Conservation (phyloP, 2,797 vertebrate genomes). For the Acomys russatus region DNA sequence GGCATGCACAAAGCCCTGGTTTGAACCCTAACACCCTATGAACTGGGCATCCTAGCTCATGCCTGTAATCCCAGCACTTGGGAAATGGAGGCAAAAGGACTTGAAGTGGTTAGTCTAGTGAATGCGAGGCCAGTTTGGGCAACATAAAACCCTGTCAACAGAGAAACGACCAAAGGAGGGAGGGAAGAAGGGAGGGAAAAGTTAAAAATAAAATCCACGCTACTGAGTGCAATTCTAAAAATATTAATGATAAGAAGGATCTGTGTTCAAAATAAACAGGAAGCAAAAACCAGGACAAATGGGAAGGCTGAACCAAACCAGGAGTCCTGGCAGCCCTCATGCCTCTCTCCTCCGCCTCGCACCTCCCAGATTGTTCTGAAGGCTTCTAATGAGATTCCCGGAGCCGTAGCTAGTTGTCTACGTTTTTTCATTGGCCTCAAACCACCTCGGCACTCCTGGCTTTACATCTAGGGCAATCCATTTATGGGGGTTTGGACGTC, state of each 20-base stretch:
- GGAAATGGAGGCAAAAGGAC: neutral
- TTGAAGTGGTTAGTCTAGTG: neutral
- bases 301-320: fast-evolving
- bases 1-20: neutral
- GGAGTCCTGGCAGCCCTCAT: neutral
- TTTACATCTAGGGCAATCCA: constrained; percentile 46
- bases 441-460: constrained; percentile 42
- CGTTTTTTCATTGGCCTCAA: constrained; percentile 43
- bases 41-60: neutral
- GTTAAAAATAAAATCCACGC: neutral
- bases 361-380: neutral
- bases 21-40: neutral
- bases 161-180: neutral
- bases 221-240: constrained; percentile 55
- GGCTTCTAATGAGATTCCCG: constrained; percentile 37
- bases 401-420: constrained; percentile 43
- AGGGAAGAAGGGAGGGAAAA: neutral
- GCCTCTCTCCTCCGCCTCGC: neutral
- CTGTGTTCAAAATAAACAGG: constrained; percentile 30
- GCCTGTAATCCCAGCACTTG: neutral
- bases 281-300: neutral
- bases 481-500: constrained; percentile 50
- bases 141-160: neutral
- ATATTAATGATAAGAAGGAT: constrained; percentile 21
- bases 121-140: neutral